Evolutionary conservation across 2,888 invertebrate species (phyloP), one percentile per base, ranked within the genome.

Genomic region (Netelia melanura): DNA sequence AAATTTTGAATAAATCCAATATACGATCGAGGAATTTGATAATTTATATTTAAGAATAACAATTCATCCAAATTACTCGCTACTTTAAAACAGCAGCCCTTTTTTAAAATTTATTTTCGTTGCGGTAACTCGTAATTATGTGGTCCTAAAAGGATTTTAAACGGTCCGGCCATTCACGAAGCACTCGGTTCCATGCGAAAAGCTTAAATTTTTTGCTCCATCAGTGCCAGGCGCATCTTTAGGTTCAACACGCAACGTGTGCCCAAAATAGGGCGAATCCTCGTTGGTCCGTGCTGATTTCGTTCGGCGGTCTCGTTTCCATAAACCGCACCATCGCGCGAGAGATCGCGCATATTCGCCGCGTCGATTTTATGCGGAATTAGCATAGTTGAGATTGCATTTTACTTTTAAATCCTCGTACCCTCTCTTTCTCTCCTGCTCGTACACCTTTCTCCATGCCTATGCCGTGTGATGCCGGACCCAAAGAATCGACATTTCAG

Each of bases 351-450:
- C 89, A 89, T 89, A 90, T 89, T 89, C 83, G 21, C 80, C 74
- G 84, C 72, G 70, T 62, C 89, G 89, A 89, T 90, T 90, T 79
- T 88, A 88, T 86, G 87, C 85, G 76, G 74, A 85, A 89, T 90
- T 90, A 90, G 86, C 90, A 89, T 90, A 89, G 88, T 89, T 88
- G 86, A 89, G 90, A 90, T 90, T 90, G 89, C 90, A 90, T 90
- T 90, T 90, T 90, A 90, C 90, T 90, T 90, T 90, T 88, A 90
- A 90, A 90, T 90, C 89, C 52, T 44, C 56, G 61, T 43, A 25
- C 68, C 48, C 11, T 77, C 44, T 65, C 17, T 58, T 23, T 43
- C n/a, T 43, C 44, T 61, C 68, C 52, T 6, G 38, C 38, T 6
- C 38, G 38, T 38, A 38, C 38, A 38, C 38, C 38, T 38, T 38